Conservation (phyloP, 2,888 invertebrate genomes). For the Heliconius cydno region DNA sequence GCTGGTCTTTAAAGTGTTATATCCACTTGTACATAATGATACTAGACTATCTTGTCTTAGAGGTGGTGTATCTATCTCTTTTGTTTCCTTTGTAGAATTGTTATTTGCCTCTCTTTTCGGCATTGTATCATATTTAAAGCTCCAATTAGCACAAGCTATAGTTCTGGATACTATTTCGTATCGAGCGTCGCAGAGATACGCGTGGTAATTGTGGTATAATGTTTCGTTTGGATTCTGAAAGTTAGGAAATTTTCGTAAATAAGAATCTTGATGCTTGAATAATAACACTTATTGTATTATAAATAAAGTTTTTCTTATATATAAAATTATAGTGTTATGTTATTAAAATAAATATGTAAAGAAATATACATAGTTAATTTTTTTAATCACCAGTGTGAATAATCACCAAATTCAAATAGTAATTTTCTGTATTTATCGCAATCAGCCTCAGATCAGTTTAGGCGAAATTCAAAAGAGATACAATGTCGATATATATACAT, state of each 20-base stretch:
- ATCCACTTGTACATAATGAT: conserved; percentile 75
- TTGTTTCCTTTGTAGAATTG: conserved; percentile 65
- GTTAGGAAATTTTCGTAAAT: neutral
- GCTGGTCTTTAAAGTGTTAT: conserved; percentile 67
- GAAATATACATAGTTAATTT: too few relatives aligned
- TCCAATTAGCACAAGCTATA: conserved; percentile 90
- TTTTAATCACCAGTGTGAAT: too few relatives aligned
- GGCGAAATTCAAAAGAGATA: too few relatives aligned
- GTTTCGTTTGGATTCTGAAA: conserved; percentile 84
- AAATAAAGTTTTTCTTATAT: neutral
- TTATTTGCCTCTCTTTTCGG: conserved; percentile 71
- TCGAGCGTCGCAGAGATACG: conserved; percentile 93
- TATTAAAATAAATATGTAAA: too few relatives aligned
- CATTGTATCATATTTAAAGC: conserved; percentile 88
- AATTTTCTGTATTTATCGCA: too few relatives aligned
- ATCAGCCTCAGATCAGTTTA: too few relatives aligned
- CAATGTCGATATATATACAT: too few relatives aligned
- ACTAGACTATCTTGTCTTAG: conserved; percentile 73
- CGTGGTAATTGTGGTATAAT: conserved; percentile 91
- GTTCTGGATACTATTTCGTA: conserved; percentile 89
- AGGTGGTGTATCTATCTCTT: conserved; percentile 61
- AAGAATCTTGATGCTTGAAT: neutral
- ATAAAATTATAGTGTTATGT: neutral
- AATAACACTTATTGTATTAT: neutral
- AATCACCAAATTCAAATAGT: too few relatives aligned